Conservation (phyloP, 2,888 invertebrate genomes). For the Drosophila falleni region DNA sequence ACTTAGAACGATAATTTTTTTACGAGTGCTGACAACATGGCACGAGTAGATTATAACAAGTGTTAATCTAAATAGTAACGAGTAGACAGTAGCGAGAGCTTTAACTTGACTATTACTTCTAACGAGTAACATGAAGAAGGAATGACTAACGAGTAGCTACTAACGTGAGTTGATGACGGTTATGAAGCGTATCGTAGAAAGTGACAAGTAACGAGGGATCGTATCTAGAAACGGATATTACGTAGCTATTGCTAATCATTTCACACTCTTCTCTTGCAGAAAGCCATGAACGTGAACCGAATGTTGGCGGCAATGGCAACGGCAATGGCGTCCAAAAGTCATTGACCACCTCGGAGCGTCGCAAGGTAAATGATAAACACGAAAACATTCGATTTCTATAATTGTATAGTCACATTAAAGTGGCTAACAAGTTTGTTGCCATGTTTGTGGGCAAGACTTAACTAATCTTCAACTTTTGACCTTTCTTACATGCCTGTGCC, state of each 20-base stretch:
- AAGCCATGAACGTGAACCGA: conserved; percentile 50
- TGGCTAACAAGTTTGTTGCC: conserved; percentile 1
- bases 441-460: conserved; percentile 9
- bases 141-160: neutral
- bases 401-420: neutral
- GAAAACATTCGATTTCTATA: neutral
- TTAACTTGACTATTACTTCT: neutral
- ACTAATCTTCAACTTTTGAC: conserved; percentile 48
- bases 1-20: neutral
- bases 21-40: neutral
- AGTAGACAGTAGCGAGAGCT: neutral
- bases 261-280: conserved; percentile 34
- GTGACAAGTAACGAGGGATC: neutral
- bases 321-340: conserved; percentile 89
- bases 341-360: conserved; percentile 92
- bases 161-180: neutral
- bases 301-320: conserved; percentile 44
- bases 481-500: conserved; percentile 71
- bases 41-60: neutral
- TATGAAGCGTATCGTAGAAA: neutral
- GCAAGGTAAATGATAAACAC: conserved; percentile 87
- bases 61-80: neutral
- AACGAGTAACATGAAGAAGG: neutral
- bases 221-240: neutral
- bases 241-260: neutral